Base-by-base conservation (phyloP, 1,140 invertebrate species). In the Cotesia typhae region DNA sequence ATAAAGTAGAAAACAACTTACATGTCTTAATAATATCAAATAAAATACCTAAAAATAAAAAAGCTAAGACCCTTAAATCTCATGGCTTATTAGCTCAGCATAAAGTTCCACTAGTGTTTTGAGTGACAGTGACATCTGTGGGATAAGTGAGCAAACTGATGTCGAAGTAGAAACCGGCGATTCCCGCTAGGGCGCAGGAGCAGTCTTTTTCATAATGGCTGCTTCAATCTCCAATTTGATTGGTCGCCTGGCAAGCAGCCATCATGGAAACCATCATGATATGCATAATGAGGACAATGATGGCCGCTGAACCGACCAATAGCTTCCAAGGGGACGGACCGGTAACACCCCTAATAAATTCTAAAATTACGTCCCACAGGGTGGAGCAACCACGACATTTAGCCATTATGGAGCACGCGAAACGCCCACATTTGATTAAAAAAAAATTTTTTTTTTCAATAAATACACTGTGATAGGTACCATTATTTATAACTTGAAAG, bases 291-390 rank as follows among this genome's bases (percentile, higher is more conserved):
- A 85, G 78, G 47, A 9, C 75, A 77, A 83, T 83, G 80, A 86
- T 87, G 85, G 85, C 84, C 79, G 85, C 74, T 75, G 3, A 7
- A 36, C 6, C 74, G 66, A 75, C 85, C 85, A 87, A 87, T 87
- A 69, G 79, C 77, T 72, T 71, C 55, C 64, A 75, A 66, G 74
- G 79, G 83, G 82, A 79, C 82, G 79, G 4, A 41, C 57, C 75
- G 53, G 53, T 65, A 51, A 63, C 17, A 78, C 74, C 51, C 53
- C 69, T 41, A 53, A n/a, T 41, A 28, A 71, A 74, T 64, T 77
- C 35, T 55, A 79, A 83, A 82, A 82, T 82, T 79, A 80, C 80
- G 66, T 74, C 69, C 67, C 73, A 67, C 36, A 67, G 67, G 74
- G 70, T 68, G 70, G 72, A 67, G 76, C 66, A 28, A 76, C 12